Evolutionary conservation across 2,113 vertebrate genomes (phyloP).

Genomic region (Pelusios castaneus): DNA sequence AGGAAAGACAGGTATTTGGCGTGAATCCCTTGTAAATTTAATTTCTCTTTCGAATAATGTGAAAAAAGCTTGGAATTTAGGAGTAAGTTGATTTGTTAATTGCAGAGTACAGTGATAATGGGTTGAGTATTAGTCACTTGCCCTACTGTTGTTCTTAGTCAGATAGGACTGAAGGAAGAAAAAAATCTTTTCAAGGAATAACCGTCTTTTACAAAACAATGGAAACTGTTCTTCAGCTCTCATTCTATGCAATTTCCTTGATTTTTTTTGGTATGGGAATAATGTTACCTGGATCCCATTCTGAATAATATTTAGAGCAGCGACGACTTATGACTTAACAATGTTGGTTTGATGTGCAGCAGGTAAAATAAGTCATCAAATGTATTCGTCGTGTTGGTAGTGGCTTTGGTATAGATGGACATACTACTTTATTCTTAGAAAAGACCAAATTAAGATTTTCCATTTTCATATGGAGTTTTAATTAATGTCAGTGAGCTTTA

Average conservation of each 20-base stretch:
- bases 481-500: background rate
- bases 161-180: background rate
- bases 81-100: background rate
- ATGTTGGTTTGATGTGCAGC: background rate
- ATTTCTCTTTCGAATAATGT: background rate
- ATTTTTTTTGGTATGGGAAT: background rate
- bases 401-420: background rate
- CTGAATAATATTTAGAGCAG: accelerated
- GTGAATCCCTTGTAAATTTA: background rate
- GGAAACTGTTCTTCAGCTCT: background rate
- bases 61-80: background rate
- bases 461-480: background rate
- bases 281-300: background rate
- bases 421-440: background rate
- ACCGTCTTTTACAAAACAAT: background rate
- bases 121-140: background rate
- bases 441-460: background rate
- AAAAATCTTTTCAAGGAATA: background rate
- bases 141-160: background rate
- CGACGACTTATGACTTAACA: background rate
- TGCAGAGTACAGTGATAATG: background rate
- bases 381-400: background rate
- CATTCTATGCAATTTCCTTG: background rate
- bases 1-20: background rate
- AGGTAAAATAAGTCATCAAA: background rate